Base-by-base conservation (phyloP, 1,140 invertebrate genomes). In the Panagrolaimus sp. region DNA sequence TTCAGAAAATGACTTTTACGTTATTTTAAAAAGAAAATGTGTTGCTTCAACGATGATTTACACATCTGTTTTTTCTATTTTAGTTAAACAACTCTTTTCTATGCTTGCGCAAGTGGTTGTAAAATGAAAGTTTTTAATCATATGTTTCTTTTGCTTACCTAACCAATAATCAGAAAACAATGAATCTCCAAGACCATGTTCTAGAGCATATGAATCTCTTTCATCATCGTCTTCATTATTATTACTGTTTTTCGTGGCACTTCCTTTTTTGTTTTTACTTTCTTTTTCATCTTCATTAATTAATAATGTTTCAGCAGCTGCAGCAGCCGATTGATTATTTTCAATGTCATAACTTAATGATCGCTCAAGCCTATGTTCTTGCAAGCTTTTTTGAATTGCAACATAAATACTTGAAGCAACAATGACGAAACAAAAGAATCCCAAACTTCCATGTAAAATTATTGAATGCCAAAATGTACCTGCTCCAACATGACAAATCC, bases 91-190 rank as follows among this genome's bases (percentile, higher is more conserved):
- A n/a, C n/a, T n/a, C n/a, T n/a, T n/a, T n/a, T n/a, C n/a, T n/a
- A n/a, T n/a, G n/a, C n/a, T n/a, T n/a, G n/a, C n/a, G n/a, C n/a
- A n/a, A n/a, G n/a, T n/a, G n/a, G n/a, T n/a, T n/a, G n/a, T n/a
- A n/a, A n/a, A n/a, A n/a, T n/a, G n/a, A n/a, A n/a, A n/a, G n/a
- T n/a, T n/a, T n/a, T n/a, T n/a, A n/a, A n/a, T n/a, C n/a, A n/a
- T n/a, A n/a, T n/a, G n/a, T n/a, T 38, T 20, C 8, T 1, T 20
- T 51, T 51, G 27, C 51, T 57, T 57, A 57, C 51, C 51, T 20
- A 57, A 27, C 51, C 51, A 57, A 57, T 25, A 25, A 57, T 57
- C 51, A 57, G 20, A 25, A 8, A 57, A 25, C 9, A 57, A 27
- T 27, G 20, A 14, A 11, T 57, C 51, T 8, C 51, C 51, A 27